Percentiles rank a stretch among this genome's conserved stretches.
Conservation (phyloP, 1,140 invertebrate species). For the Calephelis virginiensis region DNA sequence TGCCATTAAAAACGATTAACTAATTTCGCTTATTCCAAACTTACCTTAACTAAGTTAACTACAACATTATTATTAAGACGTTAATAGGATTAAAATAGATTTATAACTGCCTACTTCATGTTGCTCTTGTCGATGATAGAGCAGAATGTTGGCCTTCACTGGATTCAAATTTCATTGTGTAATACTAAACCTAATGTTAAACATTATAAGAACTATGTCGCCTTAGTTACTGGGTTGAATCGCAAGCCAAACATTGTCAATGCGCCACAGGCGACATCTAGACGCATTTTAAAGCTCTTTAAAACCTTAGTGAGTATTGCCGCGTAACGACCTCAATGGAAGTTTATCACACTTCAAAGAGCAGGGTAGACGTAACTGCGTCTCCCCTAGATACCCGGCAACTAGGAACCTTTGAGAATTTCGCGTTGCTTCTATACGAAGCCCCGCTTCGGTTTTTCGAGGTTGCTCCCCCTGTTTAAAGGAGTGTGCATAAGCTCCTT, state of each 20-base stretch:
- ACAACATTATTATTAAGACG: constrained; percentile 7
- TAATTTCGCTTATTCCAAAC: background rate
- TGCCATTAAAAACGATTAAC: too few relatives aligned
- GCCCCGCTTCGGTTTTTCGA: constrained; percentile 65
- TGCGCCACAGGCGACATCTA: constrained; percentile 24
- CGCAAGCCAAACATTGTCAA: constrained; percentile 20
- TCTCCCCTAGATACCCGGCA: constrained; percentile 51
- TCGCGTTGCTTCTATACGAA: constrained; percentile 54
- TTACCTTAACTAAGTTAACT: constrained; percentile 7
- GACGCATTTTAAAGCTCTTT: constrained; percentile 24
- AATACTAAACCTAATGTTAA: constrained; percentile 8
- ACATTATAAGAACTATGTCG: constrained; percentile 4
- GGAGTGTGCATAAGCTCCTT: constrained; percentile 35
- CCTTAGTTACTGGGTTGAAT: constrained; percentile 10
- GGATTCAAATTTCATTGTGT: constrained; percentile 14
- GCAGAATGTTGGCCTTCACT: constrained; percentile 12
- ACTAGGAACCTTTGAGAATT: constrained; percentile 72
- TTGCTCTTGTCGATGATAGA: constrained; percentile 5
- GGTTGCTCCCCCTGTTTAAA: constrained; percentile 54
- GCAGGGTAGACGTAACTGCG: constrained; percentile 52
- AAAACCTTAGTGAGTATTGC: constrained; percentile 23
- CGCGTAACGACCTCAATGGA: constrained; percentile 34
- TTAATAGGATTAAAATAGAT: constrained; percentile 17
- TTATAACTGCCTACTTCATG: constrained; percentile 13
- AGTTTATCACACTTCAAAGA: constrained; percentile 67